A percentile compares a stretch with the other conserved stretches of the same genome.
Evolutionary conservation across 2,113 vertebrate species (phyloP).

Genomic region (Brevimyrus niger): DNA sequence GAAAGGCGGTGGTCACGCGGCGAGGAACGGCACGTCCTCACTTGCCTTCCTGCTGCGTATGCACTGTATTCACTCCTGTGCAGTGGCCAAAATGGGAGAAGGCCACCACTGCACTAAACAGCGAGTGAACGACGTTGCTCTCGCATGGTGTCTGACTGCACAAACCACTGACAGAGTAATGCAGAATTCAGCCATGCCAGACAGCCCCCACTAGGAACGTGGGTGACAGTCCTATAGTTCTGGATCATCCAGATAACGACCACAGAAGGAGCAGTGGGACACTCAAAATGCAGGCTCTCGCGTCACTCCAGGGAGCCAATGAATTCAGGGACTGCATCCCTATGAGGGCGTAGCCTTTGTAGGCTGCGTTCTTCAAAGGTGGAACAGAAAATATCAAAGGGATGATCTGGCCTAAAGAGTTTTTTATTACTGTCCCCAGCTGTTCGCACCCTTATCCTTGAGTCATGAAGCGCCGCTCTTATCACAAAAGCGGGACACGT

Average conservation of each 20-base stretch:
- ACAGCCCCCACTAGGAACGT: neutral
- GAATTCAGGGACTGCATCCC: neutral
- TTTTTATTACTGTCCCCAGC: neutral
- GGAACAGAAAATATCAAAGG: neutral
- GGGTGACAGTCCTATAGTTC: neutral
- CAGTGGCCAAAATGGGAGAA: constrained; percentile 1
- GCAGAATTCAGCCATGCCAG: constrained; percentile 55
- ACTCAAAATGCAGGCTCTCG: neutral
- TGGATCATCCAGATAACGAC: neutral
- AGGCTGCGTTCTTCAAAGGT: too few species aligned
- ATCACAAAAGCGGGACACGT: neutral
- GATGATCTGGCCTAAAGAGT: neutral
- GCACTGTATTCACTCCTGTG: constrained; percentile 10
- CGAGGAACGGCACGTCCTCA: neutral
- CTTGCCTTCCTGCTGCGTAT: neutral
- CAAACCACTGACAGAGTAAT: constrained; percentile 51
- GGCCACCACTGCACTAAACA: neutral
- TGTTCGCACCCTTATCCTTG: neutral
- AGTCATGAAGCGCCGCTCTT: neutral
- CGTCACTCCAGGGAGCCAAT: neutral
- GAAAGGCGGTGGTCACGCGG: neutral
- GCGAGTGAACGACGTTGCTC: constrained; percentile 37
- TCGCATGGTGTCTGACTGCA: constrained; percentile 64
- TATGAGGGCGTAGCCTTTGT: too few species aligned
- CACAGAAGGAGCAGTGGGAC: neutral